These are phyloP conservation scores for Dufourea novaeangliae DNA, from an alignment of 1,140 invertebrate genomes.

Conservation along the genomic window DNA sequence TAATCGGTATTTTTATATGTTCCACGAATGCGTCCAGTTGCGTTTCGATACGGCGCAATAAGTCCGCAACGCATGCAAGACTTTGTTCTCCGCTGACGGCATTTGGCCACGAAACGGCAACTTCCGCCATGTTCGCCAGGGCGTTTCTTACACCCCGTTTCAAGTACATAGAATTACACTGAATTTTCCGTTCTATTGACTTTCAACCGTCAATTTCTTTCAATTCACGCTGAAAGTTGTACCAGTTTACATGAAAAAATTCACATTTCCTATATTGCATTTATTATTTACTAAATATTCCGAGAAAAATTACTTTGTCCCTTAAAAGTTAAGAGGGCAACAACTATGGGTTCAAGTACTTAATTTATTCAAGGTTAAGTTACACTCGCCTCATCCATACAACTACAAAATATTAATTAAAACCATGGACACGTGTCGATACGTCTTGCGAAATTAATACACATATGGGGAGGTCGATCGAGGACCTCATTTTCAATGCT, in stretches of 20 bases:
- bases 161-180: neutral
- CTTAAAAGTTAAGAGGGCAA: too few species aligned
- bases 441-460: neutral
- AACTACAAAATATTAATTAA: too few species aligned
- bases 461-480: slow-evolving; percentile 21
- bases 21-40: neutral
- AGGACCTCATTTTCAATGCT: slow-evolving; percentile 12
- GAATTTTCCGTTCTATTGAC: neutral
- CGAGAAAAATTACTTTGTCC: too few species aligned
- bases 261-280: neutral
- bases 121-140: slow-evolving; percentile 28
- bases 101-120: slow-evolving; percentile 9
- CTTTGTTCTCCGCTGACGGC: slow-evolving; percentile 29
- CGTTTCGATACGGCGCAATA: slow-evolving; percentile 5
- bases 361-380: too few species aligned
- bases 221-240: neutral
- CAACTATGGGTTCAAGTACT: too few species aligned
- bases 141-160: slow-evolving; percentile 1
- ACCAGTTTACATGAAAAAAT: neutral
- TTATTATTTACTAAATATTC: too few species aligned
- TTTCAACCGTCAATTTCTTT: neutral
- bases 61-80: neutral
- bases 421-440: too few species aligned
- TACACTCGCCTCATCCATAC: too few species aligned
- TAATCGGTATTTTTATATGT: neutral